Base-by-base conservation (phyloP, 2,888 invertebrate species). In the Hecatera dysodea region DNA sequence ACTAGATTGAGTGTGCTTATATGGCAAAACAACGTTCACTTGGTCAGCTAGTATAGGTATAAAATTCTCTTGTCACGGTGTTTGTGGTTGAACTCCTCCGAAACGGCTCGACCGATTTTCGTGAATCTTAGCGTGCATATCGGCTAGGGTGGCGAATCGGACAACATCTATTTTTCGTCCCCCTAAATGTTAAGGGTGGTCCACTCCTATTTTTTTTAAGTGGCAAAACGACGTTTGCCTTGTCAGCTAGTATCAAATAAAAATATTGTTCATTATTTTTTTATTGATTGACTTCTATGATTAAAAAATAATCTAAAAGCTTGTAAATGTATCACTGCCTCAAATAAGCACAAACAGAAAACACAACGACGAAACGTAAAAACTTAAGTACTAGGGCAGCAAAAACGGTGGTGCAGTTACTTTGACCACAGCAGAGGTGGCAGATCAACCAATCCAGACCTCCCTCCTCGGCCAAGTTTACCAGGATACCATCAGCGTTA, bases 391-490 rank as follows among this genome's bases (percentile, higher is more conserved):
- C 67, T 11, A 90, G 72, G 61, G 84, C 75, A 12, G 90, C 86
- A 83, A 94, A 88, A 3, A 84, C 68, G 0, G 61, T 81, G 0
- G 89, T 75, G 70, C 92, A 93, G 78, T 90, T 87, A 2, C 61
- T 84, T 24, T 87, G 82, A 1, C 88, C 89, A 36, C 90, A 90
- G 55, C 93, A 92, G 11, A 91, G 27, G 24, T 90, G 87, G 66
- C 93, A 94, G 0, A 92, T 80, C 0, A 93, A 59, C 90, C 91
- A 91, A 29, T 91, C 90, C 8, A 91, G 67, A 0, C 86, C 85
- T 1, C 79, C 75, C 1, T 89, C 77, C 19, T 90, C 87, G 3
- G 87, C 82, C 52, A 92, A 36, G 73, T 87, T 44, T 68, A 89
- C 86, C 76, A 94, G 86, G 80, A 93, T 74, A 57, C 88, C 85